Evolutionary conservation across 2,797 vertebrate genomes (phyloP).

Genomic region (Clarias pachynema): DNA sequence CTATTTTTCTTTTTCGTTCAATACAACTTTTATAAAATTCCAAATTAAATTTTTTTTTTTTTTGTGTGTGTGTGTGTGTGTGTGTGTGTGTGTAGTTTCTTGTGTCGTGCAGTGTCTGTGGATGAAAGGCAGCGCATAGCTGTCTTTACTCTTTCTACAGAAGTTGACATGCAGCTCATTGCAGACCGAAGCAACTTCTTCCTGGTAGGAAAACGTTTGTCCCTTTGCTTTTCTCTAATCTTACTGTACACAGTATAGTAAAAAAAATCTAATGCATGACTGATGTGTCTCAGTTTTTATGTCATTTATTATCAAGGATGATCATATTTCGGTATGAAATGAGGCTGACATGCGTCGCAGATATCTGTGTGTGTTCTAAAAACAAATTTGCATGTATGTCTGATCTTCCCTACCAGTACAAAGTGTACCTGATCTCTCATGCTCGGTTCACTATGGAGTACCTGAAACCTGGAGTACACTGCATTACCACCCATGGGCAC

Average conservation of each 20-base stretch:
- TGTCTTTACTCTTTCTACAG: slow-evolving; percentile 75
- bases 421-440: slow-evolving; percentile 81
- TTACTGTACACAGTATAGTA: neutral
- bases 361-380: neutral
- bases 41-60: neutral
- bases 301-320: neutral
- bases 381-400: slow-evolving; percentile 29
- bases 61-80: slow-evolving; percentile 1
- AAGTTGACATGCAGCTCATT: slow-evolving; percentile 80
- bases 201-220: slow-evolving; percentile 78
- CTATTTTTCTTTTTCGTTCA: neutral
- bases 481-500: slow-evolving; percentile 83
- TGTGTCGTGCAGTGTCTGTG: slow-evolving; percentile 84
- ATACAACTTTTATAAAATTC: neutral
- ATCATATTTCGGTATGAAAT: neutral
- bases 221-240: neutral
- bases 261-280: neutral
- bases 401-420: slow-evolving; percentile 72
- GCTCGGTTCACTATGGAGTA: slow-evolving; percentile 84
- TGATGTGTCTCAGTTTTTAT: neutral
- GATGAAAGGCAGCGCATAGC: slow-evolving; percentile 79
- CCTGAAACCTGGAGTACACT: slow-evolving; percentile 82
- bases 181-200: slow-evolving; percentile 84
- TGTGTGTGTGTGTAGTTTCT: slow-evolving; percentile 75
- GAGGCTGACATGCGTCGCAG: neutral